A percentile compares a stretch with the other conserved stretches of the same genome.
phyloP scores from a whole-genome alignment of 2,888 invertebrate genomes.

The Chymomyza caudatula region DNA sequence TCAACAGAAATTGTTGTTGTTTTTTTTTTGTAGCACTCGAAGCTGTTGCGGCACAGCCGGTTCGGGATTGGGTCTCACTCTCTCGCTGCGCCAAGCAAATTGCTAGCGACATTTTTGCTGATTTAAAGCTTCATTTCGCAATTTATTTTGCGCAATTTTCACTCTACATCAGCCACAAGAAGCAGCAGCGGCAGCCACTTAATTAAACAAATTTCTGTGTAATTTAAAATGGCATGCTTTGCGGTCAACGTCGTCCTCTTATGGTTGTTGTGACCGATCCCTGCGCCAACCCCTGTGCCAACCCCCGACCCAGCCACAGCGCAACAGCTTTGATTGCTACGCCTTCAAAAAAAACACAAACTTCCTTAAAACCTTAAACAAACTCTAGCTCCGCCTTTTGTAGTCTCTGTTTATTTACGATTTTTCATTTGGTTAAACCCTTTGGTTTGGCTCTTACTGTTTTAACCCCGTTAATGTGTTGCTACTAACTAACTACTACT shows the following conservation, averaged over 20 bases:
- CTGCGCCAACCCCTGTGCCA: background rate
- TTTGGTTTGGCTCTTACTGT: slow-evolving; percentile 7
- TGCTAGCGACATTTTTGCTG: slow-evolving; percentile 25
- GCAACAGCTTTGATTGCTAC: slow-evolving; percentile 48
- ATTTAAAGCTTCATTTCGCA: slow-evolving; percentile 44
- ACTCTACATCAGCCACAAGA: slow-evolving; percentile 34
- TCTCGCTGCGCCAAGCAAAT: background rate
- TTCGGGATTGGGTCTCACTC: background rate
- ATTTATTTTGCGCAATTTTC: slow-evolving; percentile 53
- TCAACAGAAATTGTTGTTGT: slow-evolving; percentile 70
- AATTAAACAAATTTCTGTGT: slow-evolving; percentile 61
- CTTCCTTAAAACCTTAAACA: slow-evolving; percentile 2
- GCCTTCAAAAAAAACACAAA: slow-evolving; percentile 12
- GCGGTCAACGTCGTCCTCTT: slow-evolving; percentile 5
- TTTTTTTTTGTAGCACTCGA: slow-evolving; percentile 54
- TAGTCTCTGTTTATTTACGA: slow-evolving; percentile 46
- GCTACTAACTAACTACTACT: slow-evolving; percentile 40
- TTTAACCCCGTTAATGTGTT: slow-evolving; percentile 53
- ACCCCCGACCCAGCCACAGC: background rate
- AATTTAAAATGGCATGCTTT: slow-evolving; percentile 60
- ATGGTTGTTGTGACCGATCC: background rate
- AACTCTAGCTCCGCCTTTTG: slow-evolving; percentile 37
- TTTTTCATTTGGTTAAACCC: slow-evolving; percentile 1
- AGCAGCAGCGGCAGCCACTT: slow-evolving; percentile 44
- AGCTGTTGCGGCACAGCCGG: slow-evolving; percentile 22